A percentile compares a stretch with the other conserved stretches of the same genome.
Evolutionary conservation across 2,113 vertebrate genomes (phyloP).

Genomic region (Oncorhynchus clarkii): DNA sequence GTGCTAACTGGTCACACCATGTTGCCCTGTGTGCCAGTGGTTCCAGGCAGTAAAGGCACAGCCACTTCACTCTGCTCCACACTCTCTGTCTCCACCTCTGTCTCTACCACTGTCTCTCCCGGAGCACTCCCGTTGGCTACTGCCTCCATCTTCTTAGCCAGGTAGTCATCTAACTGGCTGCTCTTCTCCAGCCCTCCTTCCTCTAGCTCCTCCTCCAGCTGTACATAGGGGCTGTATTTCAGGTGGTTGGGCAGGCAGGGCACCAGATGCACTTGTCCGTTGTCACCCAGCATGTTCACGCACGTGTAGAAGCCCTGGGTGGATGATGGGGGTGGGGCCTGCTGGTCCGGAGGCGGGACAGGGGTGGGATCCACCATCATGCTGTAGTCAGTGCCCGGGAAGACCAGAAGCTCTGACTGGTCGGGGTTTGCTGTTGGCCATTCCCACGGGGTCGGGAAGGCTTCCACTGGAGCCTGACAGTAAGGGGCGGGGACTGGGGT

Average conservation of each 20-base stretch:
- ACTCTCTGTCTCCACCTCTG: neutral
- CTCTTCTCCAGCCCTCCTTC: conserved; percentile 27
- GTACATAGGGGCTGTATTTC: conserved; percentile 21
- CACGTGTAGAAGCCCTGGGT: conserved; percentile 73
- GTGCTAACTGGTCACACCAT: neutral
- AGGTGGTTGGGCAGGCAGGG: conserved; percentile 48
- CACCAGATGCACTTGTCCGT: conserved; percentile 67
- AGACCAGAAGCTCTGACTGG: conserved; percentile 20
- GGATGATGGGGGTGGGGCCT: neutral
- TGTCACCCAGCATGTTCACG: conserved; percentile 60
- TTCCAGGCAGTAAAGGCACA: conserved; percentile 41
- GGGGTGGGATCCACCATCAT: conserved; percentile 18
- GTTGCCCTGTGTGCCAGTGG: conserved; percentile 16
- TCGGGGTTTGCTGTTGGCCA: neutral
- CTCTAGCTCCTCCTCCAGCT: neutral
- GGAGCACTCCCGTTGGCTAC: neutral
- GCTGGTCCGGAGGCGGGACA: neutral
- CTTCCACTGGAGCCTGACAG: neutral
- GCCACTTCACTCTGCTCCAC: conserved; percentile 24
- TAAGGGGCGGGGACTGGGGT: conserved; percentile 3
- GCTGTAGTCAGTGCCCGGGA: conserved; percentile 60
- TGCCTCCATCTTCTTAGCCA: conserved; percentile 18
- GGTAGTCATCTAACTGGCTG: conserved; percentile 24
- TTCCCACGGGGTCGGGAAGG: conserved; percentile 12
- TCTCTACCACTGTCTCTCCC: no score